Evolutionary conservation across 1,140 invertebrate species (phyloP), one percentile per base, ranked within the genome.

Genomic region (Maconellicoccus hirsutus): DNA sequence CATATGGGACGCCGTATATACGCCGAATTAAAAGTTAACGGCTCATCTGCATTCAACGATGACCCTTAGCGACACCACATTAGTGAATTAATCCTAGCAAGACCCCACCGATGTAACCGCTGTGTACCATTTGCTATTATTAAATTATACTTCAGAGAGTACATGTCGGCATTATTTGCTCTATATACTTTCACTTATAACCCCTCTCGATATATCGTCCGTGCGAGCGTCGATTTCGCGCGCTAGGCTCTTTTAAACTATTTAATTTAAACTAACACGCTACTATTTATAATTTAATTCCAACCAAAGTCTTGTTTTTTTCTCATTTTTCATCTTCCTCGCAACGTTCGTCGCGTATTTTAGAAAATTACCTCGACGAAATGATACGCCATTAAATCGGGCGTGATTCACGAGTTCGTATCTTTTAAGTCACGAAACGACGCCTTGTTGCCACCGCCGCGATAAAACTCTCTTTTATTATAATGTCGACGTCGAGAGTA

Each of bases 111-210:
- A 66, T 66, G 61, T 66, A 66, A 66, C 61, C 61, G 61, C 61
- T 66, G 61, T 66, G 25, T 66, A 66, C 61, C 61, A 66, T 66
- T 66, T 66, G 61, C 61, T 23, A 23, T 66, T 66, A 66, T 66
- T 66, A 66, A 66, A 66, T 66, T 66, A 66, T 66, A 66, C 61
- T 66, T 66, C 61, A 25, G 61, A 66, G 61, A 26, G 19, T 66
- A 66, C 61, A 66, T 66, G 61, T 66, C 61, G 61, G 10, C 25
- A 66, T 66, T 66, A 66, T 66, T 66, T 66, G 61, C 61, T 66
- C 61, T 66, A 66, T 66, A 66, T 66, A 66, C 61, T 66, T 66
- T 66, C 61, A 66, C 61, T 66, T 66, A 66, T 66, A 66, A 66
- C 61, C 61, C 61, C 61, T 66, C 19, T 16, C 21, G n/a, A 4